Conservation (phyloP, 2,797 vertebrate species). For the Epinephelus coioides region DNA sequence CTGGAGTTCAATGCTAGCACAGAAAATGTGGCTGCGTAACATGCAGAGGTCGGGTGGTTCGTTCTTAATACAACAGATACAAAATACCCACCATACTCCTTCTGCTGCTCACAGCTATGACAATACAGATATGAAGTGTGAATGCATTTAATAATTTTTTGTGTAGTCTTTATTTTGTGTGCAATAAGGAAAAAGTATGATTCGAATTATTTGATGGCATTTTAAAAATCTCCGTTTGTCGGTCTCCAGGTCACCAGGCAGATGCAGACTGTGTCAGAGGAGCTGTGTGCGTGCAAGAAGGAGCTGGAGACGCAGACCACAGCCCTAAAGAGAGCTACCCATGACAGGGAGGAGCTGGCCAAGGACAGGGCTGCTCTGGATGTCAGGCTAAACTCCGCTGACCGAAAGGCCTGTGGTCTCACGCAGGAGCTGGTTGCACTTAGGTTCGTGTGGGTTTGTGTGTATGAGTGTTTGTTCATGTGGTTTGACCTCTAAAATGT, state of each 20-base stretch:
- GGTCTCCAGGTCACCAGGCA: constrained; percentile 78
- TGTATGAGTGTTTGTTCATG: constrained; percentile 46
- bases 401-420: constrained; percentile 81
- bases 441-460: constrained; percentile 80
- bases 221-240: constrained; percentile 34
- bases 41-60: constrained; percentile 11
- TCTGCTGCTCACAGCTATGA: constrained; percentile 14
- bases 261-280: constrained; percentile 82
- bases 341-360: constrained; percentile 84
- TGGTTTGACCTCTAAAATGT: constrained; percentile 54
- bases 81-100: constrained; percentile 25
- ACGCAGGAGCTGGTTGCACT: constrained; percentile 83
- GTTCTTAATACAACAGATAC: constrained; percentile 34
- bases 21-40: constrained; percentile 28
- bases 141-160: neutral
- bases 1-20: constrained; percentile 35
- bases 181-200: constrained; percentile 1
- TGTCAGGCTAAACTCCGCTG: constrained; percentile 84
- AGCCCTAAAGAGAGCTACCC: constrained; percentile 73
- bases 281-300: constrained; percentile 79
- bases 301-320: constrained; percentile 81
- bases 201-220: constrained; percentile 21
- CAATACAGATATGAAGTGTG: constrained; percentile 3
- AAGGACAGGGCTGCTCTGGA: constrained; percentile 84
- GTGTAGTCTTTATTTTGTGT: neutral